Base-by-base conservation (phyloP, 2,797 vertebrate species). In the Phylloscopus collybita region DNA sequence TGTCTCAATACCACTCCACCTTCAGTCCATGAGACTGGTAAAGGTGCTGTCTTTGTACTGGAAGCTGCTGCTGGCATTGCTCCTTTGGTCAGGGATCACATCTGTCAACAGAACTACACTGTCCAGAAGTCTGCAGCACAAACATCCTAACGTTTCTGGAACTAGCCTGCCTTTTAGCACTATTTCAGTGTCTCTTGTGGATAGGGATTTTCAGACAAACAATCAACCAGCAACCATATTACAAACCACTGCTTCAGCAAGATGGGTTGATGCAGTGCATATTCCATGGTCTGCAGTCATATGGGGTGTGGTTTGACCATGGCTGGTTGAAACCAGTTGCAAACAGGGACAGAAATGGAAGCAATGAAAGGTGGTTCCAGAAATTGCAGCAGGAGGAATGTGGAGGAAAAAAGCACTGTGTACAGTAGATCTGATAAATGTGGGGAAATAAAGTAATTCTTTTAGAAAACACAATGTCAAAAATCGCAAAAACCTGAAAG, bases 71-170 rank as follows among this genome's bases (percentile, higher is more conserved):
- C 73, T 92, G 88, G 70, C 92, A 16, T 67, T 0, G 3, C 54
- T 65, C 14, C 61, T 66, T 74, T 80, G 79, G 64, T 85, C 45
- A 23, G 57, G 66, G 40, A 53, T 69, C 2, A 1, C 30, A 54
- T 92, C 81, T 93, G 79, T 86, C 71, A 76, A 51, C 53, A 89
- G 65, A 83, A n/a, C 50, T 87, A 74, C 17, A 11, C 65, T 79
- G 75, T 89, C 93, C 93, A 96, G 91, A 94, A 92, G 74, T 71
- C 84, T 95, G 61, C 92, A 86, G 78, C 65, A n/a, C 88, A 92
- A 93, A 64, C 65, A 69, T 74, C 74, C 61, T 91, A 91, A 85
- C 0, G 0, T 47, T 88, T 91, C 88, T 96, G 95, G 95, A 95
- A 30, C 76, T 85, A 65, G 80, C 38, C 60, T 3, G 50, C 61